Base-by-base conservation (phyloP, 2,888 invertebrate genomes). In the Hololepta plana region DNA sequence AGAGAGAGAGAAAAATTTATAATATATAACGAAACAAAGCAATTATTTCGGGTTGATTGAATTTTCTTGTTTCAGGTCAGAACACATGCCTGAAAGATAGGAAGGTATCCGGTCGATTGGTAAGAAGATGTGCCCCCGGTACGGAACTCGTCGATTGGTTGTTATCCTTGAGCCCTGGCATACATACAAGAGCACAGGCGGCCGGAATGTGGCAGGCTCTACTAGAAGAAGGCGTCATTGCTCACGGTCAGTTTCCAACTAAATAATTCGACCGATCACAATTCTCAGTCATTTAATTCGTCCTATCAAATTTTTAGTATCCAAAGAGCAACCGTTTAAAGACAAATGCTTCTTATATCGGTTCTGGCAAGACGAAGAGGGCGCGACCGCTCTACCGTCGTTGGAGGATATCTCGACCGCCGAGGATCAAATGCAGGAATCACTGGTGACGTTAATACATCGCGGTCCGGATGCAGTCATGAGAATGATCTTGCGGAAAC, bases 141-240 rank as follows among this genome's bases (percentile, higher is more conserved):
- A 71, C 72, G 1, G 81, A 82, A 50, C 64, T 82, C 53, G 76
- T 80, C 23, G 79, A 81, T 50, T 84, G 81, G 81, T 50, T 82
- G 33, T 53, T 76, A 38, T 63, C 64, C 39, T 57, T 73, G 39
- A 64, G 69, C 26, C 55, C 65, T 28, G 59, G 61, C 36, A 68
- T 71, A 8, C 70, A 72, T 41, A 62, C 61, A 14, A 58, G 79
- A 33, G 62, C 66, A 35, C 74, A 76, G 47, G 76, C 77, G 26
- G 67, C 72, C 24, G 79, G 75, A 33, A 80, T 82, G 73, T 82
- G 79, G 77, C 82, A 84, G 50, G 75, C 73, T 1, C 54, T 82
- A 27, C 57, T 82, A 20, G 82, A 82, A 49, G 77, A 81, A 53
- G 76, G 77, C 23, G 68, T 80, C 33, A 62, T 84, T 35, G 62